Base-by-base conservation (phyloP, 2,888 invertebrate species). In the Schrankia costaestrigalis region DNA sequence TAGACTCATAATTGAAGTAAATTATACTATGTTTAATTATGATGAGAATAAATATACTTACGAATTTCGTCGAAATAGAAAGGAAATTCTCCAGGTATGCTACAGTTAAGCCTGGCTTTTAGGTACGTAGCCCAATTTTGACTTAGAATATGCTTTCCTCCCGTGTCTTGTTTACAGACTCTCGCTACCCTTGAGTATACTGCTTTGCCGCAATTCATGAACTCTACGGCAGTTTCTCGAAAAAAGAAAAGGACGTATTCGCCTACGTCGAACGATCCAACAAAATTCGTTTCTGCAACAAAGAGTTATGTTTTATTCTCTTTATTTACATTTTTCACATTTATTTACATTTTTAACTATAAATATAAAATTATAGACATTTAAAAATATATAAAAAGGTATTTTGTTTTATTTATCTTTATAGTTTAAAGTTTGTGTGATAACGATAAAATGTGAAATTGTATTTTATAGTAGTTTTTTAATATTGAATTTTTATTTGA, bases 61-160 rank as follows among this genome's bases (percentile, higher is more conserved):
- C 91, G 92, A 61, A 93, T 91, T 86, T 93, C 92, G 74, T 93
- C 91, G 74, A 93, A 93, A 74, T 93, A 93, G 78, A 93, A 93
- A 0, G 93, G 93, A 61, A 91, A 92, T 59, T 93, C 92, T 54
- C 93, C 93, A 19, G 93, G 92, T 65, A 93, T 90, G 54, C 92
- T 92, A 69, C 92, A 92, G 71, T 92, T 92, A 45, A 93, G 89
- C 25, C 92, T 79, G 12, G 92, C 92, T 76, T 92, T 92, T 50
- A 92, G 76, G 69, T 90, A 93, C 26, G 92, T 91, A 49, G 91
- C 91, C 92, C 92, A 92, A 66, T 92, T 92, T 64, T 91, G 90
- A 59, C 85, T 89, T 47, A 91, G 83, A 58, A 92, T 90, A 57
- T 90, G 90, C 63, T 90, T 90, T 38, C 92, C 92, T 11, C 92